Evolutionary conservation across 2,113 vertebrate genomes (phyloP).

Genomic region (Strix aluco): DNA sequence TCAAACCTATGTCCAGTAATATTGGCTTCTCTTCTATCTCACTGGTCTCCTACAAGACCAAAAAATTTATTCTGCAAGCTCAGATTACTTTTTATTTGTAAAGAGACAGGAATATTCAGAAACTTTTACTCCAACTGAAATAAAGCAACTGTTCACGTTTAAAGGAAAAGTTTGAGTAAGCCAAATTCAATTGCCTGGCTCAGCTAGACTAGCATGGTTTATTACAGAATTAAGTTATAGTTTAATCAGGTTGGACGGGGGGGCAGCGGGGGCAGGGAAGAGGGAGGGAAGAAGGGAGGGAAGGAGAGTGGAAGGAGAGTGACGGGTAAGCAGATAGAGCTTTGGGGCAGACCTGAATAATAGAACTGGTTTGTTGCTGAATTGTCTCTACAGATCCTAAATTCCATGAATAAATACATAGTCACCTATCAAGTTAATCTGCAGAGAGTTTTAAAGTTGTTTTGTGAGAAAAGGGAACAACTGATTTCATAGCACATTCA

Average conservation of each 20-base stretch:
- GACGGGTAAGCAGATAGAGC: neutral
- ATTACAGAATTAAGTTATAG: neutral
- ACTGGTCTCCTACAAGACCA: neutral
- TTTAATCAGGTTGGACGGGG: neutral
- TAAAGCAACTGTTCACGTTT: neutral
- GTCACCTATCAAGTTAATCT: neutral
- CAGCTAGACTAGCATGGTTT: neutral
- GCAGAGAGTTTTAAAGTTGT: neutral
- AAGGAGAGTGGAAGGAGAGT: too few species aligned
- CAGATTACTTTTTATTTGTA: neutral
- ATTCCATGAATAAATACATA: neutral
- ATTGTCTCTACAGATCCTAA: neutral
- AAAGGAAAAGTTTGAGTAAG: neutral
- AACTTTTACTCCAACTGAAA: neutral
- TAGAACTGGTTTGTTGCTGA: neutral
- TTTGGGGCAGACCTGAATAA: neutral
- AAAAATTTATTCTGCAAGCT: neutral
- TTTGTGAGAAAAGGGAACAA: neutral
- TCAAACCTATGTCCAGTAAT: neutral
- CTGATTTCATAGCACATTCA: neutral
- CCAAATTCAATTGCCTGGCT: neutral
- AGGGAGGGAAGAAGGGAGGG: neutral
- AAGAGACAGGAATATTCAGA: neutral
- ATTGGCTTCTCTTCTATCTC: neutral
- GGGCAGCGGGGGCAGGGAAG: neutral